These are phyloP conservation scores for Tetramorium parvispinum DNA, from an alignment of 1,140 invertebrate species.

Conservation along the genomic window DNA sequence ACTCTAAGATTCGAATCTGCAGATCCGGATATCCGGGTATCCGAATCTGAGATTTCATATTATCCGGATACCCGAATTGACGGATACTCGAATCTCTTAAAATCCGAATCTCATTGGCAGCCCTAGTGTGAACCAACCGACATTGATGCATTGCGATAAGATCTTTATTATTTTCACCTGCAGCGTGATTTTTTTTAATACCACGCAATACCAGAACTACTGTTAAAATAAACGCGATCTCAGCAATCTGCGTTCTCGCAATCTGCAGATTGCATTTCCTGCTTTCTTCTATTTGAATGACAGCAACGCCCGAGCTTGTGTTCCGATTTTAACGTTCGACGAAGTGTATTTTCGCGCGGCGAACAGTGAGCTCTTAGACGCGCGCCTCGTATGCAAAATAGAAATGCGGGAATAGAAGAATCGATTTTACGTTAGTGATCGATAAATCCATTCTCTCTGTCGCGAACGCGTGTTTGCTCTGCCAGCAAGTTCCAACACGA, in stretches of 20 bases:
- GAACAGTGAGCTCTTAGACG: slow-evolving; percentile 15
- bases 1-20: too few relatives aligned
- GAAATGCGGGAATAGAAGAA: slow-evolving; percentile 24
- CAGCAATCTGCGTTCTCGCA: slow-evolving; percentile 2
- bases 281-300: slow-evolving; percentile 33
- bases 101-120: too few relatives aligned
- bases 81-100: too few relatives aligned
- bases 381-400: slow-evolving; percentile 40
- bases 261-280: slow-evolving; percentile 40
- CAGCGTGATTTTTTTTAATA: not conserved
- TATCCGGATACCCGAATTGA: too few relatives aligned
- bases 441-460: slow-evolving; percentile 52
- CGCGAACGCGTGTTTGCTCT: slow-evolving; percentile 30
- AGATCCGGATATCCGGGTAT: too few relatives aligned
- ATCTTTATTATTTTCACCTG: slow-evolving; percentile 41
- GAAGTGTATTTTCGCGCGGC: slow-evolving; percentile 45
- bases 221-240: not conserved
- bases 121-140: not conserved
- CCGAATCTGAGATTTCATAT: too few relatives aligned
- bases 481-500: slow-evolving; percentile 11
- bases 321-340: slow-evolving; percentile 49
- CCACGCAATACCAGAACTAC: not conserved
- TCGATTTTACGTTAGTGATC: slow-evolving; percentile 32
- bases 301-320: slow-evolving; percentile 24
- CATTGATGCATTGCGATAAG: not conserved